Evolutionary conservation across 2,113 vertebrate genomes (phyloP), one percentile per base, ranked within the genome.

Genomic region (Ctenomys sociabilis): DNA sequence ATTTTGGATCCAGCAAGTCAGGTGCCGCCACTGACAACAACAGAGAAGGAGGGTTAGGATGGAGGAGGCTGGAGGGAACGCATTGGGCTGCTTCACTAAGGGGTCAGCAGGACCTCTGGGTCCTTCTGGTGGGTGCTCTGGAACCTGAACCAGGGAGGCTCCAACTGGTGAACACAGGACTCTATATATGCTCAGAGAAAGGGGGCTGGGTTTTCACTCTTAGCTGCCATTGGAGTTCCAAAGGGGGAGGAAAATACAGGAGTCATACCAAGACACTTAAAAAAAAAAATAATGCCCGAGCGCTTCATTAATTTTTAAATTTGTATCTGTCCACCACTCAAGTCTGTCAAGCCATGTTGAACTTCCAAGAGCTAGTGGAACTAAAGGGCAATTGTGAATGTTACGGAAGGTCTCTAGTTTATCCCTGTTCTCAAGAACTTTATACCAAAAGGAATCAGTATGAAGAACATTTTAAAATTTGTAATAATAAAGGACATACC

Each of bases 1-100:
- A 98, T 99, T 99, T 99, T 59, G 99, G 99, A 98, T 99, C 99
- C 98, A 99, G 99, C 97, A 99, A 99, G 97, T 99, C 99, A 98
- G 99, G 99, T 99, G 99, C 99, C 98, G 99, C 99, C 99, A 99
- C 99, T 99, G 98, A 26, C 64, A 98, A 97, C 86, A 94, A 98
- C 1, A 98, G 97, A 98, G 98, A 97, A 96, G 49, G 75, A 95
- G 89, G 96, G 96, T 98, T 97, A 98, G 9, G 85, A 84, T 45
- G 70, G 86, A 90, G 61, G 75, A 85, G 78, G 19, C 40, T 0
- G 21, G 59, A n/a, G 19, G 54, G 75, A n/a, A 32, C 1, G 10
- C 93, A 43, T 1, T 73, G 19, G 68, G 80, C 28, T 66, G 35
- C 68, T 73, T 43, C 57, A 68, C 32, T 6, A 57, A 35, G 37